These are phyloP conservation scores for Thecocarcelia acutangulata DNA, from an alignment of 2,888 invertebrate species.

Conservation along the genomic window DNA sequence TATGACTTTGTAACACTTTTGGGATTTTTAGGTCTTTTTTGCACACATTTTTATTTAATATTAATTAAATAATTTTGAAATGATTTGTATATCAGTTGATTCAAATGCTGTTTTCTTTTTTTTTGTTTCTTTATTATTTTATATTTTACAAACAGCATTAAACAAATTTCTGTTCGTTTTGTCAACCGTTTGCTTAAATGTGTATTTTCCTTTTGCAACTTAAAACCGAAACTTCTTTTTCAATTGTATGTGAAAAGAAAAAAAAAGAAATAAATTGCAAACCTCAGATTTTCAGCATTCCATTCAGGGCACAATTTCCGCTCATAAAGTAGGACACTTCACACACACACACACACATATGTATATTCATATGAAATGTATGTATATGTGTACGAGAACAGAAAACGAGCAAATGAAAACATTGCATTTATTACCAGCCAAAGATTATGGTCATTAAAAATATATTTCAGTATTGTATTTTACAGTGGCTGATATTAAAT, in stretches of 20 bases:
- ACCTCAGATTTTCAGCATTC: slow-evolving; percentile 32
- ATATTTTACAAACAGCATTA: neutral
- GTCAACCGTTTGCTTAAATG: neutral
- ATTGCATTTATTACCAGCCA: slow-evolving; percentile 40
- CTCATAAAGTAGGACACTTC: slow-evolving; percentile 30
- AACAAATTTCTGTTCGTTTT: neutral
- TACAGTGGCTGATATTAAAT: slow-evolving; percentile 32
- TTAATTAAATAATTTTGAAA: no score
- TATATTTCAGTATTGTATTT: slow-evolving; percentile 22
- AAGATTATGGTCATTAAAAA: slow-evolving; percentile 60
- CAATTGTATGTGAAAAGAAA: neutral
- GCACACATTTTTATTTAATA: no score
- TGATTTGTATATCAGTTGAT: no score
- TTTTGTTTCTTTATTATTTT: no score
- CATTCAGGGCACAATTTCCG: slow-evolving; percentile 29
- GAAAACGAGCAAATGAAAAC: neutral
- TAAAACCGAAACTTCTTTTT: neutral
- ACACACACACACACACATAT: neutral
- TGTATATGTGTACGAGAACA: no score
- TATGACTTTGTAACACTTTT: no score
- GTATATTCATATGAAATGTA: no score
- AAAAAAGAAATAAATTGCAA: slow-evolving; percentile 1
- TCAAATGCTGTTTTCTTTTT: no score
- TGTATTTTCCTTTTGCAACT: slow-evolving; percentile 7
- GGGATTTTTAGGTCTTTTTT: no score